phyloP scores from a whole-genome alignment of 2,888 invertebrate species.

The Petrolisthes manimaculis region DNA sequence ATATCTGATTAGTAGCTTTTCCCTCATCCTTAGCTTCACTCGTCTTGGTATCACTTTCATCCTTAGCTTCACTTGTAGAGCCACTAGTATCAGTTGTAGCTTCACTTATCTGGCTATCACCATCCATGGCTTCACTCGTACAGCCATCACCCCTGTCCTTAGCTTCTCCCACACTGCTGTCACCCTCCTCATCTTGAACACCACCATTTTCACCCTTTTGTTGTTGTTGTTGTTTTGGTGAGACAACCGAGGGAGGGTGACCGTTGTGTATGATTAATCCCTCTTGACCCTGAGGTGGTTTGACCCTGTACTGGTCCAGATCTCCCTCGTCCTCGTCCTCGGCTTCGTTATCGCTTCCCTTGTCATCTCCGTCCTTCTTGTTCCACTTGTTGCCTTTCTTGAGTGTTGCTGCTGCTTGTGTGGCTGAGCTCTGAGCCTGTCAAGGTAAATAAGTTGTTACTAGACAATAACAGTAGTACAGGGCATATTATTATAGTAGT shows the following conservation, averaged over 20 bases:
- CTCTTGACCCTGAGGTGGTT: not conserved
- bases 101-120: not conserved
- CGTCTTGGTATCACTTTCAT: too few species aligned
- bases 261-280: not conserved
- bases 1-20: too few species aligned
- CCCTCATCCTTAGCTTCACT: too few species aligned
- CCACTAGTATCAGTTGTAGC: too few species aligned
- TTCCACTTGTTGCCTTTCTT: not conserved
- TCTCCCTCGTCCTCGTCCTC: conserved; percentile 53
- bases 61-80: too few species aligned
- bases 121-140: not conserved
- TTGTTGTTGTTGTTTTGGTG: not conserved
- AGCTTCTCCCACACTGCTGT: not conserved
- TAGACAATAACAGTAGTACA: too few species aligned
- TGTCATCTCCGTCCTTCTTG: not conserved
- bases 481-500: too few species aligned
- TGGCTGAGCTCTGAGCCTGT: not conserved
- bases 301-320: conserved; percentile 45
- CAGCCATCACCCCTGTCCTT: not conserved
- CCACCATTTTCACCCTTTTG: not conserved
- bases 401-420: not conserved
- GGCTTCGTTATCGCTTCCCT: conserved; percentile 40
- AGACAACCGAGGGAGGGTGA: not conserved
- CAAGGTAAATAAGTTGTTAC: not conserved
- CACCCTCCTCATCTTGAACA: not conserved